These are phyloP conservation scores for Synaphobranchus kaupii DNA, from an alignment of 2,797 vertebrate genomes.

Conservation along the genomic window DNA sequence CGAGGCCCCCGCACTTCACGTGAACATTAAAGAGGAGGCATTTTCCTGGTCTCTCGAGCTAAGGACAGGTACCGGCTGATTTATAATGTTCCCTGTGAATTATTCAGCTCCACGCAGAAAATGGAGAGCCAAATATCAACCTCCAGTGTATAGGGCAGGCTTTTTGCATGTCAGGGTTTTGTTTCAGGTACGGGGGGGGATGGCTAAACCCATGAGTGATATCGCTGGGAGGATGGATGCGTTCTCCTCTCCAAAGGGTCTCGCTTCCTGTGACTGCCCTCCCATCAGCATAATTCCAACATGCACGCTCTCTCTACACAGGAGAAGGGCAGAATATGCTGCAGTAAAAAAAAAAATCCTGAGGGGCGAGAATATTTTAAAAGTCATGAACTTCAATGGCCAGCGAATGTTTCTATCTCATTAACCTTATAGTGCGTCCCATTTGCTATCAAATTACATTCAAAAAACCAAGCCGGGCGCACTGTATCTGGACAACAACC, in stretches of 20 bases:
- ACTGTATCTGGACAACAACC: not conserved
- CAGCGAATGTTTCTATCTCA: not conserved
- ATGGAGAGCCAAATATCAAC: constrained; percentile 64
- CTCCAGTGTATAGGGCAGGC: constrained; percentile 65
- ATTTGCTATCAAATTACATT: not conserved
- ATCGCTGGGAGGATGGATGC: constrained; percentile 20
- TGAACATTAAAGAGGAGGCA: constrained; percentile 65
- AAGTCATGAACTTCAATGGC: constrained; percentile 13
- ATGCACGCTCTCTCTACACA: not conserved
- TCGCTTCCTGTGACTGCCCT: constrained; percentile 16
- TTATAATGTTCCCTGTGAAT: constrained; percentile 65
- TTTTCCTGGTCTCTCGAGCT: constrained; percentile 63
- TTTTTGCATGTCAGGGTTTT: constrained; percentile 56
- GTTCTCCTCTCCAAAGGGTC: constrained; percentile 12
- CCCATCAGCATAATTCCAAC: constrained; percentile 28
- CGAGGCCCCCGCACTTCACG: constrained; percentile 39
- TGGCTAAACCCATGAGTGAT: constrained; percentile 24
- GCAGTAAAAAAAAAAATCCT: not conserved
- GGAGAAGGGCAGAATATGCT: constrained; percentile 18
- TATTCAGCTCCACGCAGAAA: constrained; percentile 67
- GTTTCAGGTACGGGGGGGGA: constrained; percentile 22
- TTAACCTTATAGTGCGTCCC: not conserved
- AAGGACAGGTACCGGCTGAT: constrained; percentile 63
- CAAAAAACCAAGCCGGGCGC: not conserved
- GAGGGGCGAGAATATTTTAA: constrained; percentile 10